Evolutionary conservation across 2,888 invertebrate species (phyloP).

Genomic region (Saturnia pavonia): DNA sequence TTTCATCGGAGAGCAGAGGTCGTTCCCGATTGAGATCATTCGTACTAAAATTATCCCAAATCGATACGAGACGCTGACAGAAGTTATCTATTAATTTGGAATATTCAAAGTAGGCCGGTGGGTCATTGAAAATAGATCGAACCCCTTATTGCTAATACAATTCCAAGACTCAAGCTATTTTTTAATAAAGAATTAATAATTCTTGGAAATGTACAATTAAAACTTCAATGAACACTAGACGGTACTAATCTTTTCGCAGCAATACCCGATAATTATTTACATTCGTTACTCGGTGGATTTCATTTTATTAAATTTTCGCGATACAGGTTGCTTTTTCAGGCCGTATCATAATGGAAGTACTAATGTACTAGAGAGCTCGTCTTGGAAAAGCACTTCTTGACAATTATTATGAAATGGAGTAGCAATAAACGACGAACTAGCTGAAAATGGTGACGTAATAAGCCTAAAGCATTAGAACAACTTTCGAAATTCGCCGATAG

Average conservation of each 20-base stretch:
- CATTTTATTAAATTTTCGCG: neutral
- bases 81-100: neutral
- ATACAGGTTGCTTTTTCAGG: too few species aligned
- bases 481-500: too few species aligned
- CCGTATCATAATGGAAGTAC: too few species aligned
- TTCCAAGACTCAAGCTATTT: neutral
- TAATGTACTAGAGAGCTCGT: too few species aligned
- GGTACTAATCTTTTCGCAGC: neutral
- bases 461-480: neutral
- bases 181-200: neutral
- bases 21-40: neutral
- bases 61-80: neutral
- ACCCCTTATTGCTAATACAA: neutral
- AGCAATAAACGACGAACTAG: too few species aligned
- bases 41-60: neutral
- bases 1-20: neutral
- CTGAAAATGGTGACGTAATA: neutral
- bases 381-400: too few species aligned
- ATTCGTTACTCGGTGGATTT: neutral
- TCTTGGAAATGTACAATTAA: neutral
- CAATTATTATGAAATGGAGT: too few species aligned
- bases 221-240: neutral
- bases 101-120: constrained; percentile 13
- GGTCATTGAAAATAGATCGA: constrained; percentile 3
- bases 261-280: neutral